Percentiles rank a stretch among this genome's conserved stretches.
phyloP scores from a whole-genome alignment of 2,113 vertebrate species.

The Monopterus albus region DNA sequence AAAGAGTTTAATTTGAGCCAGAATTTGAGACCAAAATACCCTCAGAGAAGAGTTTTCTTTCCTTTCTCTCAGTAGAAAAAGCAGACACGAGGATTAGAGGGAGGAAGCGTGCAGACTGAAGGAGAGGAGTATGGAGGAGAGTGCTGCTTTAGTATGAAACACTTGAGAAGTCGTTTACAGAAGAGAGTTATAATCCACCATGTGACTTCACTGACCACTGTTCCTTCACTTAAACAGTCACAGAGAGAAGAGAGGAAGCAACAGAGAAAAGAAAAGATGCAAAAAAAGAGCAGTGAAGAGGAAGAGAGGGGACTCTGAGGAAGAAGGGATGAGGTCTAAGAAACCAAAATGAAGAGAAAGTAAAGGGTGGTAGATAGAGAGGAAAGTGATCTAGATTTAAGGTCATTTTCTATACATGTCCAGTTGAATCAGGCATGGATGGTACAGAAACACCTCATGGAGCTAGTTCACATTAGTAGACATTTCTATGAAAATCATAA shows the following conservation, averaged over 20 bases:
- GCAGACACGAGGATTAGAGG: background rate
- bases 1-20: conserved; percentile 14
- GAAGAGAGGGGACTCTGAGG: background rate
- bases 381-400: no score
- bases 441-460: background rate
- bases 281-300: no score
- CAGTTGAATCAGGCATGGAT: no score
- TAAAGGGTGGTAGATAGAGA: background rate
- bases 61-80: conserved; percentile 5
- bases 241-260: conserved; percentile 15
- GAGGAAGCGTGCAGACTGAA: background rate
- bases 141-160: conserved; percentile 1
- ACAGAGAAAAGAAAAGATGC: background rate
- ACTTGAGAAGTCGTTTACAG: conserved; percentile 18
- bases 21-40: conserved; percentile 32
- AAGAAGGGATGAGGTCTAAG: background rate
- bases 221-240: conserved; percentile 16
- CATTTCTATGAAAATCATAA: background rate
- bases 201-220: conserved; percentile 52
- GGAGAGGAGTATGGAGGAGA: conserved; percentile 1
- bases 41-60: conserved; percentile 20
- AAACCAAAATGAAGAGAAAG: background rate
- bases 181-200: conserved; percentile 37
- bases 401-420: no score
- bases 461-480: background rate